Base-by-base conservation (phyloP, 2,113 vertebrate genomes). In the Cololabis saira region DNA sequence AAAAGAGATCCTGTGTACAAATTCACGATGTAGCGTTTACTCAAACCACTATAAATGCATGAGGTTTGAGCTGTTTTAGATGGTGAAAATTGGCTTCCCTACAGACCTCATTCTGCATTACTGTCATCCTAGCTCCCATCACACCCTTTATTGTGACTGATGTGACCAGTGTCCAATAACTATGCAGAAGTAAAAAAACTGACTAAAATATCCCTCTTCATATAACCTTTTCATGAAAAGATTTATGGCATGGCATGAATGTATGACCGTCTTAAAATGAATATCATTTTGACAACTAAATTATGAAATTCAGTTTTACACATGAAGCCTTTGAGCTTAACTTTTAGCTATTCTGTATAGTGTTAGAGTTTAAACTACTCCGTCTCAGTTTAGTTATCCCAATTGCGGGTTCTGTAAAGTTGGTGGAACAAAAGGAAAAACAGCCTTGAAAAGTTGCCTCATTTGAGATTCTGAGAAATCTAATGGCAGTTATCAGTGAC, bases 391-490 rank as follows among this genome's bases (percentile, higher is more conserved):
- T 33, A 58, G 76, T 68, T 45, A 58, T 13, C 19, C 19, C 18
- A 33, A 43, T 44, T 53, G 68, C 55, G 42, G 12, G 52, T 22
- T 64, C 2, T 24, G 64, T 44, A 30, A 75, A 81, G 66, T 60
- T 24, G 52, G 66, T 37, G 50, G 8, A 66, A 67, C 42, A 24
- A 45, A 57, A 61, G 22, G 52, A 71, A 68, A 58, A 75, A 74
- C 30, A 60, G 57, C 67, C 67, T 71, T 68, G 77, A 76, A 83
- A 78, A 83, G 80, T 80, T 71, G 48, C 67, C 72, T 69, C 61
- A 48, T 71, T 72, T 66, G 66, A 87, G 83, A 85, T 70, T 76
- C 63, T 71, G 63, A 64, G 74, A 85, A 87, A 83, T 78, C 43
- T 76, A 86, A 86, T 80, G 59, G 75, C 71, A 76, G 56, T 85